These are phyloP conservation scores for Sylvia borin DNA, from an alignment of 2,797 vertebrate genomes.

Conservation along the genomic window DNA sequence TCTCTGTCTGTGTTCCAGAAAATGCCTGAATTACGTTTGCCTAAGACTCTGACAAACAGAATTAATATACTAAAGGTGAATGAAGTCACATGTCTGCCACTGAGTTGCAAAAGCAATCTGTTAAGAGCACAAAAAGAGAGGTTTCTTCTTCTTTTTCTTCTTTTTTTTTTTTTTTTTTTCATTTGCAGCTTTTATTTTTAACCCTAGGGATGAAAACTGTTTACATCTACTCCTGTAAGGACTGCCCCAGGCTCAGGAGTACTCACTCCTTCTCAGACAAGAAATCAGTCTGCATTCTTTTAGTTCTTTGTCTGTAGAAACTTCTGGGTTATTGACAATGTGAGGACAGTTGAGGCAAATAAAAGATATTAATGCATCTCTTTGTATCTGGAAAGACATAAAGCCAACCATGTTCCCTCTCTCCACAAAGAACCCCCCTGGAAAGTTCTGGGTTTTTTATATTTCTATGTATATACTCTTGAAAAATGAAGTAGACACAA, in stretches of 20 bases:
- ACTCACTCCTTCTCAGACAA: not conserved
- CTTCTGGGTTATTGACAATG: not conserved
- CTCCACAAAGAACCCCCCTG: not conserved
- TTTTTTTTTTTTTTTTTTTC: too few relatives aligned
- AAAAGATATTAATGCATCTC: slow-evolving; percentile 21
- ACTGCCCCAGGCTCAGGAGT: not conserved
- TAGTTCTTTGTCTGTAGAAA: not conserved
- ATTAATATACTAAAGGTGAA: not conserved
- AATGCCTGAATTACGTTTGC: not conserved
- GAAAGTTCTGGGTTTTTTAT: not conserved
- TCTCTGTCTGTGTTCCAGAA: not conserved
- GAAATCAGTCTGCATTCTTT: not conserved
- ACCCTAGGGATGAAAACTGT: not conserved
- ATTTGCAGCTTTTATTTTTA: not conserved
- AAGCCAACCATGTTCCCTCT: not conserved
- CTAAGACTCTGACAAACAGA: not conserved
- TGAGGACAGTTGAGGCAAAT: not conserved
- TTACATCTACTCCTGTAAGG: not conserved
- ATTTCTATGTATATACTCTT: not conserved
- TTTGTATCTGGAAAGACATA: not conserved
- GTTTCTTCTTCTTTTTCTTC: fast-evolving
- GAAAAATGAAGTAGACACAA: slow-evolving; percentile 8
- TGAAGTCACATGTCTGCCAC: not conserved
- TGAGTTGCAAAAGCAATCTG: not conserved
- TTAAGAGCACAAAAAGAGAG: not conserved